Evolutionary conservation across 2,113 vertebrate species (phyloP).

Genomic region (Neodon shergylaensis): DNA sequence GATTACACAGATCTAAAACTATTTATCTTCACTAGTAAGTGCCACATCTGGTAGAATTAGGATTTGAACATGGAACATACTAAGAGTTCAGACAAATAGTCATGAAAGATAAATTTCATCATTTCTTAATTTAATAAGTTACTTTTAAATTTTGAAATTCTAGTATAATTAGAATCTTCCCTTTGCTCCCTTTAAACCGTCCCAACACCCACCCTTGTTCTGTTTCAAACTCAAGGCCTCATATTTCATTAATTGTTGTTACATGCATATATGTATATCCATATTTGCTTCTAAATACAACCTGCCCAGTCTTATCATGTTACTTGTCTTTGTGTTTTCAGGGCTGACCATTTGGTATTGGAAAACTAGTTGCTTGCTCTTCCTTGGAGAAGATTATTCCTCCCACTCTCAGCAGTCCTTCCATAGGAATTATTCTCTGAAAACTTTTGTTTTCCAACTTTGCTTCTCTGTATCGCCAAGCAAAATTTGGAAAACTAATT

Average conservation of each 20-base stretch:
- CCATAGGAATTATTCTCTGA: background rate
- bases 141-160: background rate
- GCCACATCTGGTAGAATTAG: background rate
- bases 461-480: background rate
- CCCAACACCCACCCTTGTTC: background rate
- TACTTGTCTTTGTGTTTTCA: background rate
- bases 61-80: background rate
- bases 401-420: background rate
- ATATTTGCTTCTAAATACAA: background rate
- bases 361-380: background rate
- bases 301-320: background rate
- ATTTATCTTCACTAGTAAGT: background rate
- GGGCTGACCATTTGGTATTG: background rate
- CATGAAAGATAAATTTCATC: background rate
- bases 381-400: background rate
- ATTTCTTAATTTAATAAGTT: background rate
- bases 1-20: background rate
- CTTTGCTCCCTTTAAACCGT: background rate
- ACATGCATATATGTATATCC: background rate
- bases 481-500: background rate
- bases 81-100: background rate
- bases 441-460: conserved; percentile 23
- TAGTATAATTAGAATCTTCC: background rate
- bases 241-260: background rate
- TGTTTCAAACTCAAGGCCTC: background rate